Conservation (phyloP, 2,888 invertebrate species). For the Eilema sororculum region DNA sequence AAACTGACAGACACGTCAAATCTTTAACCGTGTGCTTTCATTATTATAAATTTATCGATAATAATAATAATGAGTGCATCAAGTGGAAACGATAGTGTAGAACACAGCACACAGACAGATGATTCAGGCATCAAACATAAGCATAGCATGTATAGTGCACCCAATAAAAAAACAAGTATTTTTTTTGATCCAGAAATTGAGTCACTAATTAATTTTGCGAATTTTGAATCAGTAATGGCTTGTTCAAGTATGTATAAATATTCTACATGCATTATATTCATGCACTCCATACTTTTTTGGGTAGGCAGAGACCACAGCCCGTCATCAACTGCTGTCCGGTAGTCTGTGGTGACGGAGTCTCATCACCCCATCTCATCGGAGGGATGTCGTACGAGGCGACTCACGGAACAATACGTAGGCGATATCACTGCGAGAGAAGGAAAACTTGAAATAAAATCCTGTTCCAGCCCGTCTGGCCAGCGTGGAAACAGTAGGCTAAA, state of each 20-base stretch:
- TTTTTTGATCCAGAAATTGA: too few species aligned
- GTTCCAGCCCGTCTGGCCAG: too few species aligned
- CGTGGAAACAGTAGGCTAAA: too few species aligned
- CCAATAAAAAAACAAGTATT: neutral
- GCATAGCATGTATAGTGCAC: neutral
- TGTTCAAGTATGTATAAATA: neutral
- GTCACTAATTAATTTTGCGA: neutral
- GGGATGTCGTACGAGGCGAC: too few species aligned
- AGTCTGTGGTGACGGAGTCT: too few species aligned
- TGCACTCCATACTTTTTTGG: neutral
- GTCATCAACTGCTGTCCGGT: neutral
- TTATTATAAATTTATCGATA: neutral
- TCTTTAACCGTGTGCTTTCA: neutral
- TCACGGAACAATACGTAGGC: too few species aligned
- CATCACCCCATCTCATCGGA: too few species aligned
- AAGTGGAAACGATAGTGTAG: neutral
- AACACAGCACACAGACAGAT: neutral
- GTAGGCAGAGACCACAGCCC: neutral
- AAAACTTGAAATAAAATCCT: too few species aligned
- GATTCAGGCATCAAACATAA: neutral
- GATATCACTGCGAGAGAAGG: too few species aligned
- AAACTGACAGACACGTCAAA: neutral
- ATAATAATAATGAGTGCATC: neutral
- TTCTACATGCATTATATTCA: neutral
- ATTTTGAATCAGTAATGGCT: slow-evolving; percentile 4